phyloP scores from a whole-genome alignment of 2,888 invertebrate species.

The Agonopterix arenella region DNA sequence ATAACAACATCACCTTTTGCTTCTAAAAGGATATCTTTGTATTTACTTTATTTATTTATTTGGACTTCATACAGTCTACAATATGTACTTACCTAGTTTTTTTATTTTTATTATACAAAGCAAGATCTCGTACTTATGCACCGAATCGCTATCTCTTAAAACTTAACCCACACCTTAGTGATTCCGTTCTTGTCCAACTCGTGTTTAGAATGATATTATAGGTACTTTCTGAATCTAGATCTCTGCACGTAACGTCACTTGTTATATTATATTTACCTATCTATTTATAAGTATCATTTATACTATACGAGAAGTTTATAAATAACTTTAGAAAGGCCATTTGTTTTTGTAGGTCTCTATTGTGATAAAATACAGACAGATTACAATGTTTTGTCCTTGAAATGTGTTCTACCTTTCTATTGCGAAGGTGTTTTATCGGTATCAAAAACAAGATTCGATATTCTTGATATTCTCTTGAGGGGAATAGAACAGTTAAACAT shows the following conservation, averaged over 20 bases:
- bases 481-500: too few relatives aligned
- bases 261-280: not conserved
- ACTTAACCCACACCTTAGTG: slow-evolving; percentile 34
- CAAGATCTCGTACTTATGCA: not conserved
- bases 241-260: slow-evolving; percentile 17
- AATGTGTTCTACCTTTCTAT: slow-evolving; percentile 18
- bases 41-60: too few relatives aligned
- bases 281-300: not conserved
- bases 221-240: slow-evolving; percentile 46
- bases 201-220: slow-evolving; percentile 50
- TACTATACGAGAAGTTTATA: not conserved
- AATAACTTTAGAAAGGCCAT: slow-evolving; percentile 9
- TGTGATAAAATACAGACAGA: slow-evolving; percentile 8
- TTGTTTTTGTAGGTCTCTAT: slow-evolving; percentile 8
- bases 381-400: slow-evolving; percentile 22
- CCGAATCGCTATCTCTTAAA: not conserved
- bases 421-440: slow-evolving; percentile 12
- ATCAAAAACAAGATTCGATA: slow-evolving; percentile 32
- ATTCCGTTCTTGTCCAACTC: slow-evolving; percentile 56
- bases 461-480: not conserved
- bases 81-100: too few relatives aligned
- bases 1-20: too few relatives aligned
- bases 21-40: too few relatives aligned
- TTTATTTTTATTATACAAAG: too few relatives aligned
- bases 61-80: too few relatives aligned